Base-by-base conservation (phyloP, 2,113 vertebrate species). In the Trogon melanurus region DNA sequence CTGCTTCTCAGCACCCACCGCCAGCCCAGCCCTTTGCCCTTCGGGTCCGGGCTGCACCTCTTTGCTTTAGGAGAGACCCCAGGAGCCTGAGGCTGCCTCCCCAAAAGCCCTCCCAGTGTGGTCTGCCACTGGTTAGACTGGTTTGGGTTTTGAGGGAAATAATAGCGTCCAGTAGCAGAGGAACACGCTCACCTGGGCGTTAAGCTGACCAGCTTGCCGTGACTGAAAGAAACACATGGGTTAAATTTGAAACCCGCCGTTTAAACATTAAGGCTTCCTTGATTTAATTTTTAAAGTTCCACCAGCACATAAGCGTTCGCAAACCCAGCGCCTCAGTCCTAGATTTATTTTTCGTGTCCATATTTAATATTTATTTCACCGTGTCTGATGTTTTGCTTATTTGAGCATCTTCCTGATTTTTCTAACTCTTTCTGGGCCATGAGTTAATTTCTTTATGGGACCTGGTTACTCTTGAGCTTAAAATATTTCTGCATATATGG, bases 191-290 rank as follows among this genome's bases (percentile, higher is more conserved):
- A 0, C 5, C 30, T 13, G 22, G 48, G 48, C 30, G 32, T 44
- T 22, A 32, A 83, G 50, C 38, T 27, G 75, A 23, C 21, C 22
- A 27, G 61, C 71, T 41, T n/a, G 54, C 51, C 7, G 23, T 29
- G 56, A 54, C 85, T 45, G 54, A 20, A 67, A 82, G 85, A 86
- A 45, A 8, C 0, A 14, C 51, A 10, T 6, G 36, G 38, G 72
- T 95, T 92, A 87, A 90, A 92, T 70, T 93, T 92, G 88, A 34
- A 96, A n/a, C 23, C 34, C 8, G 4, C 57, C 78, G 13, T 65
- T 95, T 41, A 95, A 96, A 95, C 81, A 84, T 89, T 48, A 62
- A 57, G 67, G 9, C 38, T 80, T 23, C 48, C 45, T 29, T 16
- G 5, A 41, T 80, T 65, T 72, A 9, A 58, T 88, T 64, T 80